These are phyloP conservation scores for Dermatophagoides farinae DNA, from an alignment of 1,140 invertebrate genomes.

Conservation along the genomic window DNA sequence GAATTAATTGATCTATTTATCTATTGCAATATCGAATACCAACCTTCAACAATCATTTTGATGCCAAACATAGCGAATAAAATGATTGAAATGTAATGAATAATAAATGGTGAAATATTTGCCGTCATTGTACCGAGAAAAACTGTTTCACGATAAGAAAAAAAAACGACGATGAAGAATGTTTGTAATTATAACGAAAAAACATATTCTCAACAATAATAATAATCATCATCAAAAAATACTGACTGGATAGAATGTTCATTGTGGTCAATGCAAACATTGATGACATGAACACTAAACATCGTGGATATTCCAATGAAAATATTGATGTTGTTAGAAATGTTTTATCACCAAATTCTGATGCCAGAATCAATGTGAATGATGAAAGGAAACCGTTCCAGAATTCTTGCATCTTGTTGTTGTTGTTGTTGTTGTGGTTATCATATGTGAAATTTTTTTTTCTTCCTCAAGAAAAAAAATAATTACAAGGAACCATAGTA, in stretches of 20 bases:
- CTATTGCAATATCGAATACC: too few species aligned
- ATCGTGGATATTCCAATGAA: slow-evolving; percentile 21
- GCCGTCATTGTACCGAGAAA: slow-evolving; percentile 2
- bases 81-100: slow-evolving; percentile 79
- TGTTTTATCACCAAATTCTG: slow-evolving; percentile 38
- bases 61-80: slow-evolving; percentile 89
- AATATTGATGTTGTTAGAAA: slow-evolving; percentile 39
- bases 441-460: too few species aligned
- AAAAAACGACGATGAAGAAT: too few species aligned
- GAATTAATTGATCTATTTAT: too few species aligned
- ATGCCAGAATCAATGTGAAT: slow-evolving; percentile 35
- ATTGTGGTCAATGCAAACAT: background rate
- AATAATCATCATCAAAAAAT: too few species aligned
- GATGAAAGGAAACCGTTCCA: slow-evolving; percentile 29
- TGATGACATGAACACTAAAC: background rate
- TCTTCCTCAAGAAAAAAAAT: too few species aligned
- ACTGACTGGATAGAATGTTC: slow-evolving; percentile 2
- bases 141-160: background rate
- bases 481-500: too few species aligned
- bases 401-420: background rate
- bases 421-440: too few species aligned
- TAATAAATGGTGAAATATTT: slow-evolving; percentile 70
- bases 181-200: too few species aligned
- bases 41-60: slow-evolving; percentile 81
- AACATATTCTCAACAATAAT: background rate